A percentile compares a stretch with the other conserved stretches of the same genome.
phyloP scores from a whole-genome alignment of 1,140 invertebrate genomes.

The Carcinoscorpius rotundicauda region DNA sequence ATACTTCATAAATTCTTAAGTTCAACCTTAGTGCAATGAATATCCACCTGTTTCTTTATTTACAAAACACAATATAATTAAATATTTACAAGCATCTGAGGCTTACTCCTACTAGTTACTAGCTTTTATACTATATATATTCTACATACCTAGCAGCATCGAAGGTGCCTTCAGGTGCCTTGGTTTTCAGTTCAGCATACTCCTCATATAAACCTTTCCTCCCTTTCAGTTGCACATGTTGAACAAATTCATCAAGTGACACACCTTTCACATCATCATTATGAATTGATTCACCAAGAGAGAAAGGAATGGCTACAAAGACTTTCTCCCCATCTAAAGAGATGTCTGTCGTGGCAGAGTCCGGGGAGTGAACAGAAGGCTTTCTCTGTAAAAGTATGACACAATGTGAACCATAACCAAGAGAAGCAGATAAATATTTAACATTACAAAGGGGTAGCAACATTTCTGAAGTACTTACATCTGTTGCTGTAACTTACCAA shows the following conservation, averaged over 20 bases:
- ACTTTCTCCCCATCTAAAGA: neutral
- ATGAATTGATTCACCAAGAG: neutral
- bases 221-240: constrained; percentile 56
- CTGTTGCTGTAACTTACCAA: too few relatives aligned
- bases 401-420: too few relatives aligned
- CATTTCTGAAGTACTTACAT: too few relatives aligned
- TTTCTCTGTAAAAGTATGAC: neutral
- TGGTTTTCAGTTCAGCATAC: constrained; percentile 60
- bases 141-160: constrained; percentile 32
- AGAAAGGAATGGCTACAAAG: neutral
- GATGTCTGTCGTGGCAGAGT: neutral
- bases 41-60: too few relatives aligned
- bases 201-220: constrained; percentile 67
- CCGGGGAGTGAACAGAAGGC: neutral
- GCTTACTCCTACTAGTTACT: too few relatives aligned
- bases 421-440: too few relatives aligned
- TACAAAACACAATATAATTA: too few relatives aligned
- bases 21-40: too few relatives aligned
- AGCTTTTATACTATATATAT: too few relatives aligned
- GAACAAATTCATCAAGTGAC: constrained; percentile 61
- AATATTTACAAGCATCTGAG: too few relatives aligned
- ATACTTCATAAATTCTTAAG: too few relatives aligned
- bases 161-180: constrained; percentile 63
- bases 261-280: constrained; percentile 33
- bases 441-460: too few relatives aligned